Evolutionary conservation across 2,888 invertebrate genomes (phyloP).

Genomic region (Eupithecia exiguata): DNA sequence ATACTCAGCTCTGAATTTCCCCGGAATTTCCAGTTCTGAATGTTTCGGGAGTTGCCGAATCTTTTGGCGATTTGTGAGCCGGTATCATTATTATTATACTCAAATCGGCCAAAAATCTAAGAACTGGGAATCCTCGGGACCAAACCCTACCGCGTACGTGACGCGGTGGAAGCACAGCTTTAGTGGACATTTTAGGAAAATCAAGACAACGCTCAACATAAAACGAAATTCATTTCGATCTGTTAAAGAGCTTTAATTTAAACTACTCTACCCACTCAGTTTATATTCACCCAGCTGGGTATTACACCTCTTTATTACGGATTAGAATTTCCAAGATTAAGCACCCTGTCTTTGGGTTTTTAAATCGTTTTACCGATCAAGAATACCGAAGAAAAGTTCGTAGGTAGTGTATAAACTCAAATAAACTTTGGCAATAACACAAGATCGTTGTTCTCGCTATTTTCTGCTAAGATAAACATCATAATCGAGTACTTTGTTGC

Average conservation of each 20-base stretch:
- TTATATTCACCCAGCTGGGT: background rate
- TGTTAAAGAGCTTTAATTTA: background rate
- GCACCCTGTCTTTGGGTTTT: background rate
- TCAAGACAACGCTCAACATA: background rate
- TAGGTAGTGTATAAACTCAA: slow-evolving; percentile 63
- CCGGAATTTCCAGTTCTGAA: too few species aligned
- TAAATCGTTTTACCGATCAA: slow-evolving; percentile 30
- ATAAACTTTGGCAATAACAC: slow-evolving; percentile 70
- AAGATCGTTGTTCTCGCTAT: slow-evolving; percentile 67
- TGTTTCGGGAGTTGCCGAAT: too few species aligned
- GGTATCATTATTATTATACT: too few species aligned
- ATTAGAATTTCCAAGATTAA: background rate
- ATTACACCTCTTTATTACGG: background rate
- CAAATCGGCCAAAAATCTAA: too few species aligned
- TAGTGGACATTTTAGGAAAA: background rate
- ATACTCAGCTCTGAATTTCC: too few species aligned
- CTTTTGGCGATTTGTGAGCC: too few species aligned
- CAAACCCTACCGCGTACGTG: too few species aligned
- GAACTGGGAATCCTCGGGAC: too few species aligned
- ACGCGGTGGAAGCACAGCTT: too few species aligned
- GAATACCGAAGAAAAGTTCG: slow-evolving; percentile 53
- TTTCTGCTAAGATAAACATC: slow-evolving; percentile 71
- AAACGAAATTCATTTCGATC: background rate
- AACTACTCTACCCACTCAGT: background rate
- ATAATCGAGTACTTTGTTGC: slow-evolving; percentile 69